Conservation (phyloP, 2,113 vertebrate genomes). For the Uria lomvia region DNA sequence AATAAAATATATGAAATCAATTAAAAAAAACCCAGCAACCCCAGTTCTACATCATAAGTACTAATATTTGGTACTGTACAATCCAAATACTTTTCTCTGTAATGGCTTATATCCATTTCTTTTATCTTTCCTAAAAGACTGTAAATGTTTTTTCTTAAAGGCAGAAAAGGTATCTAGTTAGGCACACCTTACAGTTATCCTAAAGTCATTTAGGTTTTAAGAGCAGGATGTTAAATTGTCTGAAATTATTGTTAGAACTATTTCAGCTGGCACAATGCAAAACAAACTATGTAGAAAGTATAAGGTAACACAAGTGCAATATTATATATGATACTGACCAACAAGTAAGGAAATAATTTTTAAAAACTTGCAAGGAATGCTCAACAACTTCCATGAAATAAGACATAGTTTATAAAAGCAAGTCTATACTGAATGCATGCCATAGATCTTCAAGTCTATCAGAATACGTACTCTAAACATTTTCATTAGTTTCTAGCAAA, state of each 20-base stretch:
- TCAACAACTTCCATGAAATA: background rate
- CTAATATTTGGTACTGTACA: background rate
- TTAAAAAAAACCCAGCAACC: background rate
- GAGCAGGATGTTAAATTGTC: background rate
- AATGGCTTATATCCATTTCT: background rate
- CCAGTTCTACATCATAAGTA: background rate
- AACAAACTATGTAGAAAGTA: background rate
- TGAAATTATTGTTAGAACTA: background rate
- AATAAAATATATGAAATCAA: background rate
- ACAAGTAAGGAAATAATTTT: background rate
- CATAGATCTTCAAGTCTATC: background rate
- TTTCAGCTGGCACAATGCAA: background rate
- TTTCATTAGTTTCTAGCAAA: background rate
- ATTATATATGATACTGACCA: background rate
- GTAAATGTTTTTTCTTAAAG: background rate
- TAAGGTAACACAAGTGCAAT: background rate
- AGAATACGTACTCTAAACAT: background rate
- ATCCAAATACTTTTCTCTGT: background rate
- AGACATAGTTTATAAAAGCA: background rate
- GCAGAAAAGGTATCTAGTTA: background rate
- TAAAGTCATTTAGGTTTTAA: background rate
- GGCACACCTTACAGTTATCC: background rate
- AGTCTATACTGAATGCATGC: background rate
- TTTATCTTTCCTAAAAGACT: background rate
- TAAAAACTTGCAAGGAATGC: background rate